Evolutionary conservation across 2,113 vertebrate genomes (phyloP), one percentile per base, ranked within the genome.

Genomic region (Hippocampus abdominalis): DNA sequence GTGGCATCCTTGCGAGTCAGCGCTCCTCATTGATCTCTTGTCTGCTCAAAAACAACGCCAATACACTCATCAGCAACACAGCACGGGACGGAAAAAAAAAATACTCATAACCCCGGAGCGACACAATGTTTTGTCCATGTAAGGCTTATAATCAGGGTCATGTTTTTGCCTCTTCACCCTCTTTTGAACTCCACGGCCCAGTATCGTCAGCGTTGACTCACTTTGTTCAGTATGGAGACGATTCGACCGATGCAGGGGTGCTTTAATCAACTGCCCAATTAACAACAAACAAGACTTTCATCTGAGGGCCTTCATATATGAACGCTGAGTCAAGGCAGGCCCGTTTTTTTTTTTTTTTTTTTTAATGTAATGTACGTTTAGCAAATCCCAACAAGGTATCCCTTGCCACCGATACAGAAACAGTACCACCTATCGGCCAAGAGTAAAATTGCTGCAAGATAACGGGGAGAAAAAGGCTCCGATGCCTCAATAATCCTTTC

Each of bases 271-370:
- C 85, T 78, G 67, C 70, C 69, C 74, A 64, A 82, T 88, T 85
- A 83, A 87, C 81, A 89, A 88, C 81, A 89, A 89, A 85, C 85
- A 83, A 70, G 66, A 82, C 82, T 86, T 88, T 87, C 81, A 85
- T 85, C 83, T 71, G 42, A 66, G 61, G 48, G 46, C 70, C 68
- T 70, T 81, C 81, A 82, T 71, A 44, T 77, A 71, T 70, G 72
- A 72, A 84, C 64, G 79, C 74, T 66, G 79, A 74, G 76, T 81
- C 79, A 73, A 87, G 79, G 80, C 83, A 71, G 74, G 66, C 68
- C 75, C 81, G 79, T 84, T 87, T 86, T 80, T 4, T 3, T 32
- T 36, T 32, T 36, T 1, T 36, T 36, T 36, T 36, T 29, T 3
- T 29, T 36, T 48, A 9, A 27, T 72, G 79, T 20, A 32, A 7